Base-by-base conservation (phyloP, 1,140 invertebrate species). In the Linepithema humile region DNA sequence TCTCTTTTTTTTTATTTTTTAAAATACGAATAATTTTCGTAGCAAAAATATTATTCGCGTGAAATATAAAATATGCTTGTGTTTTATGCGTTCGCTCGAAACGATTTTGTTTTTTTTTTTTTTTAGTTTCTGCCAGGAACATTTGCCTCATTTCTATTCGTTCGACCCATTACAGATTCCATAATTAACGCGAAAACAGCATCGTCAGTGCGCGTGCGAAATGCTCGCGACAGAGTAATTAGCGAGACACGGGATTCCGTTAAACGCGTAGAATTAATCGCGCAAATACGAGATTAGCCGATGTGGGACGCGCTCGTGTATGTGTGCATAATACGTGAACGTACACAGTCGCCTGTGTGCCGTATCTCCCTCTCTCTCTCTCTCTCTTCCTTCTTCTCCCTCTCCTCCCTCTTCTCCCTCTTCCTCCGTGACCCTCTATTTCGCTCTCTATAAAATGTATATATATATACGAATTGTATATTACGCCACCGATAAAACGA, bases 231-330 rank as follows among this genome's bases (percentile, higher is more conserved):
- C 89, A 91, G 91, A 92, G 90, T 93, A 93, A 93, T 93, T 92
- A 92, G 90, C 89, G 91, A 91, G 89, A 90, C 91, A 92, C 90
- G 90, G 91, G 92, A 92, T 92, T 92, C 91, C 91, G 90, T 92
- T 92, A 92, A 92, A 91, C 87, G 89, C 85, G 85, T 87, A 85
- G 89, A 93, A 92, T 93, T 92, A 92, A 93, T 92, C 90, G 89
- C 89, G 89, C 91, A 92, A 92, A 92, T 88, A 92, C 90, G 90
- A 92, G 92, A 92, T 93, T 91, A 92, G 92, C 91, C 88, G 86
- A 85, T 89, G 87, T 89, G 88, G 75, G 84, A 85, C 84, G 69
- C 29, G 60, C 75, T 48, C 55, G 60, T 87, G 82, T 73, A 74
- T 57, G 48, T 75, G 67, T 77, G 43, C 29, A 43, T 50, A 69